Evolutionary conservation across 2,888 invertebrate genomes (phyloP), one percentile per base, ranked within the genome.

Genomic region (Eudemis profundana): DNA sequence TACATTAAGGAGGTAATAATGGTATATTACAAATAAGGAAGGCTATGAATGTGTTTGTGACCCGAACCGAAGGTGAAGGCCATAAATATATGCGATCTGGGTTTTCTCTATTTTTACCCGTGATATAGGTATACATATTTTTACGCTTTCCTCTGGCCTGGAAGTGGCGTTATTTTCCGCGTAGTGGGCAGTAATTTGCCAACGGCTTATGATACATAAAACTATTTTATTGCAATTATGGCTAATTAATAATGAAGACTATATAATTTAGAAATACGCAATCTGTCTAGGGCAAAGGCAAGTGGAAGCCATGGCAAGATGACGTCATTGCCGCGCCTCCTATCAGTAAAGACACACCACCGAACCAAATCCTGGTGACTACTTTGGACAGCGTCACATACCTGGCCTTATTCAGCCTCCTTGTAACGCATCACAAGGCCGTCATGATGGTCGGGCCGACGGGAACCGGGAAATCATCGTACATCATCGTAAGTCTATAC

Each of bases 301-400:
- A 96, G 81, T 99, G 99, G 99, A 97, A 96, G 78, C 94, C 95
- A 0, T 99, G 98, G 98, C 93, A 95, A 27, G 98, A 98, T 70
- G 97, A 97, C 71, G 93, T 98, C 10, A 87, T 94, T 1, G 89
- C 94, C 0, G 95, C 95, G 0, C 95, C 96, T 0, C 93, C 97
- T 0, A 97, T 98, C 73, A 96, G 97, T 2, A 93, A 97, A 60
- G 98, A 99, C 77, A 95, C 98, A 46, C 96, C 97, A 0, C 98
- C 98, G 38, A 98, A 98, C 87, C 98, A 98, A 90, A 98, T 99
- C 72, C 96, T 98, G 64, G 98, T 99, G 10, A 96, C 97, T 0
- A 99, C 98, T 0, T 93, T 97, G 27, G 98, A 98, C 87, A 98
- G 97, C 0, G 95, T 98, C 1, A 93, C 98, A 40, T 97, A 97